Evolutionary conservation across 2,888 invertebrate genomes (phyloP).

Genomic region (Watsonalla cultraria): DNA sequence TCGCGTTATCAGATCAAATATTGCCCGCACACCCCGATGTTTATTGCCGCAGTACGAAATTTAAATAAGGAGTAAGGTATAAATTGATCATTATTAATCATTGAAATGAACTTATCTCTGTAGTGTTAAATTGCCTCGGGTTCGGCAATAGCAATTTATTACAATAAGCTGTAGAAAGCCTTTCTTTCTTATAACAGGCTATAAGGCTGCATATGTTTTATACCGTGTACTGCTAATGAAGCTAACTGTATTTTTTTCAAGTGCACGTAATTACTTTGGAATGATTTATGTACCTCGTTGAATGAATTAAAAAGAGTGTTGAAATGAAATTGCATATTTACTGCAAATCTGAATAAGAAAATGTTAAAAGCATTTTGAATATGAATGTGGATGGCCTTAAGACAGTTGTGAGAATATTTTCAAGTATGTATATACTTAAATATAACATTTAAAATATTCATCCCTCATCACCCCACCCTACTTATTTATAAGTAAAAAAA

Average conservation of each 20-base stretch:
- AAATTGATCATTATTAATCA: slow-evolving; percentile 18
- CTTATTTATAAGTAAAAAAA: too few species aligned
- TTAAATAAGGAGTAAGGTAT: slow-evolving; percentile 15
- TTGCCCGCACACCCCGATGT: slow-evolving; percentile 36
- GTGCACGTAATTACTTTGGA: neutral
- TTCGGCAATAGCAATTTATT: slow-evolving; percentile 4
- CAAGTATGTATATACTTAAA: too few species aligned
- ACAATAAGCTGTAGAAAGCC: neutral
- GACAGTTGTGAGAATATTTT: too few species aligned
- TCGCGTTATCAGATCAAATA: slow-evolving; percentile 53
- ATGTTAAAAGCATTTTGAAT: too few species aligned
- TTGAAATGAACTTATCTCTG: slow-evolving; percentile 15
- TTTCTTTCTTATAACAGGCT: neutral
- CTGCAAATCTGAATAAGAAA: too few species aligned
- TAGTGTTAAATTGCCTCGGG: slow-evolving; percentile 9
- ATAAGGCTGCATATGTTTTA: neutral
- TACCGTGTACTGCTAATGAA: neutral
- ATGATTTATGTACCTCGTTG: neutral
- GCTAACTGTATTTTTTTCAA: neutral
- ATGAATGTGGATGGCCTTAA: too few species aligned
- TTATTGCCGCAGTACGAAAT: slow-evolving; percentile 31
- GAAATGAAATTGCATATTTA: neutral
- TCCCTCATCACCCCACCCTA: too few species aligned
- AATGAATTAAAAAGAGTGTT: neutral
- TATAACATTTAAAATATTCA: too few species aligned